phyloP scores from a whole-genome alignment of 92 coral and sea anemone species.

The Palythoa caribaeorum region DNA sequence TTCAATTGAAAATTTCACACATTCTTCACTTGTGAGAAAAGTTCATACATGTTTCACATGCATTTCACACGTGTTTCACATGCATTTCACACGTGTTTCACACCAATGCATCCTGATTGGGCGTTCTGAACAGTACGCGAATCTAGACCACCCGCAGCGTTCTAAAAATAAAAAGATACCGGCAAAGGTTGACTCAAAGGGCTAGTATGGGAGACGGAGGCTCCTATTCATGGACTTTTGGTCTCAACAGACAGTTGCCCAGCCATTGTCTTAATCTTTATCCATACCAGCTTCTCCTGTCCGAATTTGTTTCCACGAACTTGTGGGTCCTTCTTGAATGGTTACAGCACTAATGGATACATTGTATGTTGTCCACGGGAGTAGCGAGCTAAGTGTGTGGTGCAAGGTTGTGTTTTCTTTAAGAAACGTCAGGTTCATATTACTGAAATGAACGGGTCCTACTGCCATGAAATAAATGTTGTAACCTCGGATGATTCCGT shows the following conservation, averaged over 20 bases:
- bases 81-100: too few species aligned
- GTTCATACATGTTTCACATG: too few species aligned
- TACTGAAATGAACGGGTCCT: constrained; percentile 61
- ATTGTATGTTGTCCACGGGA: constrained; percentile 83
- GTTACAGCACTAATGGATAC: constrained; percentile 89
- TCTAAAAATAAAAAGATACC: too few species aligned
- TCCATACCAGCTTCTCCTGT: constrained; percentile 87
- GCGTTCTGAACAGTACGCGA: too few species aligned
- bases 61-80: too few species aligned
- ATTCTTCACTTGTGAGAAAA: too few species aligned
- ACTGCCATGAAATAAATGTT: constrained; percentile 62
- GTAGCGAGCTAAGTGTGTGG: constrained; percentile 57
- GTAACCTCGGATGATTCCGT: constrained; percentile 79
- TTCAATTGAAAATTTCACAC: too few species aligned
- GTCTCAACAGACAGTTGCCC: neutral
- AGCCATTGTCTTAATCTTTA: neutral
- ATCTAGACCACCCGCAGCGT: too few species aligned
- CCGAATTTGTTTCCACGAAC: constrained; percentile 65
- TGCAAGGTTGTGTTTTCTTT: constrained; percentile 53
- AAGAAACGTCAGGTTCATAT: constrained; percentile 34
- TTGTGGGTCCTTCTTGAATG: constrained; percentile 80
- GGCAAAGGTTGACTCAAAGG: too few species aligned
- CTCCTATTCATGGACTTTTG: too few species aligned
- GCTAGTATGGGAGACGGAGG: too few species aligned
- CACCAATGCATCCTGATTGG: too few species aligned